Conservation (phyloP, 2,888 invertebrate species). For the Seladonia tumulorum region DNA sequence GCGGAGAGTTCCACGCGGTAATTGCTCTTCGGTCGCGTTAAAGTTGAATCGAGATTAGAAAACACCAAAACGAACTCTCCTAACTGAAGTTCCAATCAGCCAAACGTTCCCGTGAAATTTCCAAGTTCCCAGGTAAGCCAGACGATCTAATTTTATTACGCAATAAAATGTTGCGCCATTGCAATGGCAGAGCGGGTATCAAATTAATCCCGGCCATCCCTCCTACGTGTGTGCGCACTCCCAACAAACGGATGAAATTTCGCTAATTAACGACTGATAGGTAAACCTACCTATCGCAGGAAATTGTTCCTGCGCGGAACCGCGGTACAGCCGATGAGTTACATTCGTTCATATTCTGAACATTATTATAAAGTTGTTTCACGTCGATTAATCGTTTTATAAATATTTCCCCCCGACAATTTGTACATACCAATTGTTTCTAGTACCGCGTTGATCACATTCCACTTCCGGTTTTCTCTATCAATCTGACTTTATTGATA, state of each 20-base stretch:
- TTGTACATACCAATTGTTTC: background rate
- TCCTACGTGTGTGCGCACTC: background rate
- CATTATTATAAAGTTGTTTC: background rate
- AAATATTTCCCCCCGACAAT: background rate
- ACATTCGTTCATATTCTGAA: background rate
- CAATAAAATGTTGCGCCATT: slow-evolving; percentile 63
- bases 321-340: background rate
- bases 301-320: background rate
- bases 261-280: slow-evolving; percentile 41
- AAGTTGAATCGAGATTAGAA: slow-evolving; percentile 23
- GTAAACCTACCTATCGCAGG: background rate
- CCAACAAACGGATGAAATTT: slow-evolving; percentile 28
- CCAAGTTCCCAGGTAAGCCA: background rate
- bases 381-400: background rate
- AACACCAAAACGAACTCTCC: slow-evolving; percentile 13
- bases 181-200: slow-evolving; percentile 26
- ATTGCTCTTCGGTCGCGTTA: slow-evolving; percentile 1
- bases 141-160: slow-evolving; percentile 60
- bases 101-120: slow-evolving; percentile 1
- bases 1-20: background rate
- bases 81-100: slow-evolving; percentile 20
- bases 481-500: background rate
- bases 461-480: background rate
- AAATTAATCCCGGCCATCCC: slow-evolving; percentile 30
- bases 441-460: background rate